Base-by-base conservation (phyloP, 2,888 invertebrate genomes). In the Cosmia pyralina region DNA sequence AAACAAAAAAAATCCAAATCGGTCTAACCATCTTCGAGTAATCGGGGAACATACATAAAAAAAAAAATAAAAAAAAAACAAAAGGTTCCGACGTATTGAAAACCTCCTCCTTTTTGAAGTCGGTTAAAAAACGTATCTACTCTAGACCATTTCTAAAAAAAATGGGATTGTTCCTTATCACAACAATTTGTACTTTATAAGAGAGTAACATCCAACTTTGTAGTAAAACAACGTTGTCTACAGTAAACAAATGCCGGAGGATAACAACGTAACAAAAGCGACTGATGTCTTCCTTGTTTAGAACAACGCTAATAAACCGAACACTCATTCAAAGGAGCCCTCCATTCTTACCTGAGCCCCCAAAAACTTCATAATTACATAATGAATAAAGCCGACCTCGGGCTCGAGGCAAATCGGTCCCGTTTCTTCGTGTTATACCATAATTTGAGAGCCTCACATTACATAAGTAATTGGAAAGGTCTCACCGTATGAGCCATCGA, bases 381-480 rank as follows among this genome's bases (percentile, higher is more conserved):
- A 92, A 92, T 91, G 90, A 90, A 87, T 88, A 89, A 88, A 82
- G 73, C 80, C 83, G 77, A 85, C 82, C 76, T 73, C 46, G 73
- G 84, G 86, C 82, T 85, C 76, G 81, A 84, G 87, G 85, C 85
- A 84, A 86, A 87, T 85, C 88, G 86, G 88, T 83, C 82, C 81
- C 81, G 82, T 89, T 87, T 72, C 78, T 87, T 87, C 88, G 85
- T 88, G 87, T 85, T 88, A 82, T 77, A 87, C 87, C 84, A 85
- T 85, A 87, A 85, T 88, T 85, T 81, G 74, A 85, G 87, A 88
- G 86, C 86, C 86, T 88, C 87, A 65, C 69, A 73, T 93, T 93
- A 90, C 87, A 89, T 93, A 92, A 92, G 82, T 86, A 86, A 90
- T 89, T 89, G 87, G 88, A 90, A 89, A 91, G 89, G 89, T 87